A percentile compares a stretch with the other conserved stretches of the same genome.
Evolutionary conservation across 2,113 vertebrate species (phyloP).

Genomic region (Poecile atricapillus): DNA sequence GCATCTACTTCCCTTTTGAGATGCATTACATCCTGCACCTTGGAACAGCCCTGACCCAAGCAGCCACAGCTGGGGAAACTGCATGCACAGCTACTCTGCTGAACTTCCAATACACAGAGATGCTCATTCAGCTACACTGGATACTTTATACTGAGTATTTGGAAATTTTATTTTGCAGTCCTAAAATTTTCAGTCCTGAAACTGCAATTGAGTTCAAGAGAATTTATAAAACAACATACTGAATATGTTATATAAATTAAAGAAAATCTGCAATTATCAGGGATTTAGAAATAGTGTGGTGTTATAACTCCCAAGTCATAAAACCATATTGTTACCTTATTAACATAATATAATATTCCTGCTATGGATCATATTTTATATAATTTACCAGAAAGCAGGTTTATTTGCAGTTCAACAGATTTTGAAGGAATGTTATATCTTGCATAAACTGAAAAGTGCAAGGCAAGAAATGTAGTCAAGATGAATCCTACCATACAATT

Average conservation of each 20-base stretch:
- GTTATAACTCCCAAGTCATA: neutral
- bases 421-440: neutral
- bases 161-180: neutral
- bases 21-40: neutral
- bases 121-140: neutral
- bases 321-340: neutral
- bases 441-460: neutral
- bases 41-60: rapidly evolving
- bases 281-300: neutral
- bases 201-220: neutral
- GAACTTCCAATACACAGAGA: neutral
- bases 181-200: neutral
- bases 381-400: neutral
- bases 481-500: neutral
- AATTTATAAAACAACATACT: neutral
- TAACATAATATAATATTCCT: neutral
- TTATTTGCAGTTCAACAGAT: neutral
- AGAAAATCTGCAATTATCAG: neutral
- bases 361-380: neutral
- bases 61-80: neutral
- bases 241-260: neutral
- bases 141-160: neutral
- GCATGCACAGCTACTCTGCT: neutral
- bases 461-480: neutral
- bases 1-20: neutral